Evolutionary conservation across 2,888 invertebrate genomes (phyloP), one percentile per base, ranked within the genome.

Genomic region (Yponomeuta cagnagella): DNA sequence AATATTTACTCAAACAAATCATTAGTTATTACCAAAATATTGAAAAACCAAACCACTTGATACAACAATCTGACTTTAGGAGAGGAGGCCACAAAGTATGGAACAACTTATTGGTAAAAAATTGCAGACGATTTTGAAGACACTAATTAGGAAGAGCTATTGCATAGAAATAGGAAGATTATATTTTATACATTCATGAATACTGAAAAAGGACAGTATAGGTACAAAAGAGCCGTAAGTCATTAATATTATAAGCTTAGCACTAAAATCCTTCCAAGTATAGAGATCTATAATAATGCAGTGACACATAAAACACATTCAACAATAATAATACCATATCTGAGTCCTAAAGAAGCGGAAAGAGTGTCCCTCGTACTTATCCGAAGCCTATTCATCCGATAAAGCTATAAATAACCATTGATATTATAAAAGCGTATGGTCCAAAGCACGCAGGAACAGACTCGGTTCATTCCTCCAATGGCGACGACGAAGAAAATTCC

Each of bases 401-500:
- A 69, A 63, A 58, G 69, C 12, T 69, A 58, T 63, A 63, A 58
- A 63, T 43, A 63, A 63, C 58, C 15, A 8, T 58, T 63, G 15
- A 58, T 33, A 15, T 23, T 63, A 68, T n/a, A 69, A 58, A 69
- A 69, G 69, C 63, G 69, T 69, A 43, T 33, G 10, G 69, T 31
- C 37, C 69, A 15, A 63, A 48, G 23, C 69, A 68, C 68, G 48
- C 37, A 48, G 12, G 31, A 43, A 43, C 43, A 43, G 43, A 1
- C 43, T 43, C 43, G 9, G 5, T 43, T 43, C 43, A 8, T 43
- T 43, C 8, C 43, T 43, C 43, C 43, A 43, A 43, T 43, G 43
- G 43, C 8, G 9, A 43, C 1, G 9, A 43, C 43, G 43, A 43
- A 43, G 2, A 8, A 43, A 43, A 43, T 6, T 43, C 43, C 43